Evolutionary conservation across 2,113 vertebrate species (phyloP), one percentile per base, ranked within the genome.

Genomic region (Platanista minor): DNA sequence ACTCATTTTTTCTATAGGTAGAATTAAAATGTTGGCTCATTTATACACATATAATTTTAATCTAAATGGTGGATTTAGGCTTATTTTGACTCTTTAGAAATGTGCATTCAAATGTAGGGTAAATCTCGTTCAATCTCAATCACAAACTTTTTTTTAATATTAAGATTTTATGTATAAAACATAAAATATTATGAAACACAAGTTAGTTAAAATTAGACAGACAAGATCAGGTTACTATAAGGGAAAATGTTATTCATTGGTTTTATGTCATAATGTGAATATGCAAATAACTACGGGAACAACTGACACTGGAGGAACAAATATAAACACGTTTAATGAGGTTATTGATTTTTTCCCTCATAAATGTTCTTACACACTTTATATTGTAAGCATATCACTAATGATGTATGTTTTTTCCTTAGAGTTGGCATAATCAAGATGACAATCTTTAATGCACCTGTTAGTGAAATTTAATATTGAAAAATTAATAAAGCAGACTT

Each of bases 391-490:
- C 74, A 52, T 96, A 97, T 94, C 93, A 94, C 95, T 95, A 97
- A 97, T 96, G 95, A 98, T 98, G 91, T 96, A 98, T 98, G 93
- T 61, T 74, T 97, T 94, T 96, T 98, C 96, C 96, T 97, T 97
- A 97, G 62, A 96, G 81, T 69, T 97, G 87, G 92, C 92, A 98
- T 95, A 96, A 97, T 98, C 87, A 96, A 97, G 84, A 96, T 94
- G 94, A 95, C 95, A 98, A 97, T 96, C 95, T 97, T 94, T 96
- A 98, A 98, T 97, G 80, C 49, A 96, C 95, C 93, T 93, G 87
- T 97, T 98, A 97, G 96, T 97, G 92, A 98, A 97, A 97, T 96
- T 97, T 97, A 97, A 97, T 97, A 95, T 83, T 97, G 95, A 96
- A 98, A 98, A 97, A 97, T 95, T 97, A 97, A 97, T 98, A 98